Evolutionary conservation across 2,797 vertebrate species (phyloP).

Genomic region (Catharus ustulatus): DNA sequence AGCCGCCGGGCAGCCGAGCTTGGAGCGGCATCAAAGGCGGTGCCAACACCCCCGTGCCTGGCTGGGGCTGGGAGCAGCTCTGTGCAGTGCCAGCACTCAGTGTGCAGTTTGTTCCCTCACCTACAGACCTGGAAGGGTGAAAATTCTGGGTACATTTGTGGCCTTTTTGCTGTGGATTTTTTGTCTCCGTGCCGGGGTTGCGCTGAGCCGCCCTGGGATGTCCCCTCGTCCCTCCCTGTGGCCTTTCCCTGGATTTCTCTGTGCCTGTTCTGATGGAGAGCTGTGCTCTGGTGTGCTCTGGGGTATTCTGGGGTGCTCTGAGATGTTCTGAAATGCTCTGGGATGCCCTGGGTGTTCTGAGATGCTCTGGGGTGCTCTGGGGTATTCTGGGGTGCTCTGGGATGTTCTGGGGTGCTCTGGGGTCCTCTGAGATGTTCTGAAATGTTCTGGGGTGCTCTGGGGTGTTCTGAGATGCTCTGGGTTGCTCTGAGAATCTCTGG

Average conservation of each 20-base stretch:
- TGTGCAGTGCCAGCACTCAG: background rate
- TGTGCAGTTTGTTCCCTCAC: background rate
- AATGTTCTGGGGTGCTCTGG: background rate
- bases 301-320: background rate
- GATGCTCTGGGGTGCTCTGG: too few species aligned
- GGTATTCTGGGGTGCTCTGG: background rate
- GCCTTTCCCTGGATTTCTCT: background rate
- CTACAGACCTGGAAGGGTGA: background rate
- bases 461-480: background rate
- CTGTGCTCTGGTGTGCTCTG: background rate
- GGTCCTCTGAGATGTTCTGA: background rate
- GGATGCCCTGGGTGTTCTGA: too few species aligned
- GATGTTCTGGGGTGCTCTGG: too few species aligned
- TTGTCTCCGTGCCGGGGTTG: background rate
- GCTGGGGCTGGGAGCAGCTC: background rate
- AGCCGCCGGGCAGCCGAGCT: conserved; percentile 5
- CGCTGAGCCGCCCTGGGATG: background rate
- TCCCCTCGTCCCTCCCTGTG: background rate
- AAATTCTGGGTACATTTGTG: background rate
- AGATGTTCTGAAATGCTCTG: too few species aligned
- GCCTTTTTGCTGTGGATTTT: conserved; percentile 41
- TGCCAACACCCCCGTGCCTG: background rate
- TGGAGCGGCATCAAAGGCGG: background rate
- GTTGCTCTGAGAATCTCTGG: background rate
- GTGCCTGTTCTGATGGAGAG: background rate